Conservation (phyloP, 2,797 vertebrate species). For the Champsocephalus esox region DNA sequence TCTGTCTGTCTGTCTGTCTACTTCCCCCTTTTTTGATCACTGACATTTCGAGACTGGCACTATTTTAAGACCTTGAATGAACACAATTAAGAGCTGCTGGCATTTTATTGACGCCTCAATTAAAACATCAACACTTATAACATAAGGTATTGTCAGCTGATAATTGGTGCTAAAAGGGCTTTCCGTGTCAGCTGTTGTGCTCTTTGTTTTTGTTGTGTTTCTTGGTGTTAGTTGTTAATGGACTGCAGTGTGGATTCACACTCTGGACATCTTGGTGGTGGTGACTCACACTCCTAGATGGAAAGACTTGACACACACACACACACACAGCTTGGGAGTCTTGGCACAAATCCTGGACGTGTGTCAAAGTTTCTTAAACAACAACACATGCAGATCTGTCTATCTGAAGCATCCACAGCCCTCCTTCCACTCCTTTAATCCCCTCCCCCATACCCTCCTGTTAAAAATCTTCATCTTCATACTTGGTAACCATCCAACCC, state of each 20-base stretch:
- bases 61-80: slow-evolving; percentile 25
- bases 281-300: slow-evolving; percentile 49
- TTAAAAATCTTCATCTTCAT: neutral
- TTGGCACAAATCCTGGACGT: slow-evolving; percentile 33
- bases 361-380: slow-evolving; percentile 43
- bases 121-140: slow-evolving; percentile 1
- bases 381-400: slow-evolving; percentile 16
- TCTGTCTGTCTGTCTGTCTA: neutral
- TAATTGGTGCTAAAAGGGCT: slow-evolving; percentile 24
- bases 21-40: slow-evolving; percentile 14
- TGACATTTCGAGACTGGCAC: slow-evolving; percentile 14
- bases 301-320: slow-evolving; percentile 25
- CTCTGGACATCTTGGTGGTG: slow-evolving; percentile 41
- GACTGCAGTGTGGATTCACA: slow-evolving; percentile 33
- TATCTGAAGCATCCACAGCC: neutral
- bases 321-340: neutral
- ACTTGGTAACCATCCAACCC: neutral
- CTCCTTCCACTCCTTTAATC: neutral
- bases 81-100: slow-evolving; percentile 15
- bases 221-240: slow-evolving; percentile 45
- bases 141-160: slow-evolving; percentile 22
- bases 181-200: neutral
- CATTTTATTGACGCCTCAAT: slow-evolving; percentile 32
- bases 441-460: neutral
- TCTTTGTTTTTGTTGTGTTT: slow-evolving; percentile 39